Percentiles rank a stretch among this genome's conserved stretches.
Conservation (phyloP, 2,113 vertebrate genomes). For the Bungarus multicinctus region DNA sequence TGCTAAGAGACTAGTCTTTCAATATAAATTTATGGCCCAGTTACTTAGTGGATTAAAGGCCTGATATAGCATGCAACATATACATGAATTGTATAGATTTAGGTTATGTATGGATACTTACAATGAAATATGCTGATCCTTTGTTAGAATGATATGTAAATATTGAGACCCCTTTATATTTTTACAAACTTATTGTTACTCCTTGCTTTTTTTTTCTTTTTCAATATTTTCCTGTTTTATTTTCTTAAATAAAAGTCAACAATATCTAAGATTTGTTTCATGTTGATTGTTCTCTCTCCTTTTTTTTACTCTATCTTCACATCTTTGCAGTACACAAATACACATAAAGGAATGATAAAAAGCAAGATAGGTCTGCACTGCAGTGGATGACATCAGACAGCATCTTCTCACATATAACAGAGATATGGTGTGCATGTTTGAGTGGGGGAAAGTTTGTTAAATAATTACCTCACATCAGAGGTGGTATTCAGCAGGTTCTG, state of each 20-base stretch:
- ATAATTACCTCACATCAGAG: not conserved
- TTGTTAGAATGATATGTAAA: not conserved
- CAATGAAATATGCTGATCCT: not conserved
- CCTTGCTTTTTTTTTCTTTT: not conserved
- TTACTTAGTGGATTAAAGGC: not conserved
- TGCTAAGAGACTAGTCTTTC: not conserved
- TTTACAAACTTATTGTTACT: not conserved
- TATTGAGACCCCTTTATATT: not conserved
- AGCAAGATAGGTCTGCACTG: not conserved
- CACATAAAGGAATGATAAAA: not conserved
- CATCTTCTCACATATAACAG: not conserved
- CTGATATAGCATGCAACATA: not conserved
- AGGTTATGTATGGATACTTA: not conserved
- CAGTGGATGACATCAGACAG: not conserved
- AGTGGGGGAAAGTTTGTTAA: not conserved
- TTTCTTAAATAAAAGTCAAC: not conserved
- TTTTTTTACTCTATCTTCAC: no score
- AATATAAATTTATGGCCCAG: not conserved
- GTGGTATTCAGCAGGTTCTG: no score
- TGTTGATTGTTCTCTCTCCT: not conserved
- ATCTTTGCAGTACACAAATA: not conserved
- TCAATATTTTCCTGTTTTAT: not conserved
- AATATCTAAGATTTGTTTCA: not conserved
- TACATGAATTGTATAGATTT: not conserved
- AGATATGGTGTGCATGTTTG: not conserved